These are phyloP conservation scores for Clinocottus analis DNA, from an alignment of 2,113 vertebrate genomes.

Conservation along the genomic window DNA sequence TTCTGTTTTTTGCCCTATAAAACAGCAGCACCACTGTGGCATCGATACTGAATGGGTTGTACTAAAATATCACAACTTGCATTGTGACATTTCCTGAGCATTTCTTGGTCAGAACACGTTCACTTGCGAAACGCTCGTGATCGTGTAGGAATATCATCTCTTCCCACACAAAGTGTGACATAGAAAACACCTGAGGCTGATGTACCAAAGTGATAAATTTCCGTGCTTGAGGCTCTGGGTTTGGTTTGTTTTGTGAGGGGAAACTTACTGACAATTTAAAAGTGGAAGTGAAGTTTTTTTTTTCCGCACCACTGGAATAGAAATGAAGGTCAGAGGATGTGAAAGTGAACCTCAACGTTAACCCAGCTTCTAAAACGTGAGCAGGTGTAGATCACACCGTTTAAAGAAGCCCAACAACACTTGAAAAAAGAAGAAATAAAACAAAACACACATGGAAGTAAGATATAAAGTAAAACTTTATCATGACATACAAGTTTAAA, in stretches of 20 bases:
- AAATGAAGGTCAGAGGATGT: background rate
- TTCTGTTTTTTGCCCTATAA: no score
- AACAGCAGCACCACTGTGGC: background rate
- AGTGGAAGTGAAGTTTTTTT: background rate
- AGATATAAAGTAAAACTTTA: slow-evolving; percentile 88
- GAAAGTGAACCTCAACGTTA: background rate
- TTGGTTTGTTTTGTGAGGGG: no score
- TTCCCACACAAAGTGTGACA: background rate
- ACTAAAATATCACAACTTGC: background rate
- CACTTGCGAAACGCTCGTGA: no score
- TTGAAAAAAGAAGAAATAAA: slow-evolving; percentile 5
- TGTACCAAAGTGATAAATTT: no score
- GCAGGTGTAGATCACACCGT: background rate
- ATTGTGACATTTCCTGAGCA: slow-evolving; percentile 11
- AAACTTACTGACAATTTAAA: no score
- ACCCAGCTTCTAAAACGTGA: background rate
- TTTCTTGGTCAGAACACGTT: no score
- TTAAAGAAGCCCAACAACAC: no score
- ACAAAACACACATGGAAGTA: slow-evolving; percentile 45
- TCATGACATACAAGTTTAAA: slow-evolving; percentile 87
- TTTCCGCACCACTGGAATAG: background rate
- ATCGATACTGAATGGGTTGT: background rate
- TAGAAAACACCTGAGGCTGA: background rate
- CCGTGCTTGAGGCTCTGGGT: background rate
- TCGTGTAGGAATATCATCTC: background rate